Percentiles rank a stretch among this genome's conserved stretches.
These are phyloP conservation scores for Eubasilissa regina DNA, from an alignment of 1,140 invertebrate species.

Conservation along the genomic window DNA sequence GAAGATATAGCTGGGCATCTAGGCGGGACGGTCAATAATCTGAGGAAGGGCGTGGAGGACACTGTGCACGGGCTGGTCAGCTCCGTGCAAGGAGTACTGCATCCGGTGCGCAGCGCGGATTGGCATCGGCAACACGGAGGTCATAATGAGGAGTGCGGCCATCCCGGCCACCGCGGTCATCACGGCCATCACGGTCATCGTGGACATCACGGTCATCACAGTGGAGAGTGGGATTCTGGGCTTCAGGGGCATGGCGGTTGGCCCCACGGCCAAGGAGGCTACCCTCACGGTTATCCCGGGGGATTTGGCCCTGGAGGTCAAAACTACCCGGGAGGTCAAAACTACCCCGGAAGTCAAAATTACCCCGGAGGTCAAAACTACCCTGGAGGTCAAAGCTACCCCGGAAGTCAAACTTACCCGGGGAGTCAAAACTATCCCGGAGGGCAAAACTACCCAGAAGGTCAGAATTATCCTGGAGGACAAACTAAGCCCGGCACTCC, in stretches of 20 bases:
- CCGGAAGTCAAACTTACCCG: not conserved
- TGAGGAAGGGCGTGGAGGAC: constrained; percentile 15
- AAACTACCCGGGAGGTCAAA: not conserved
- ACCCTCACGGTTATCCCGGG: not conserved
- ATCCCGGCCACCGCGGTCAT: not conserved
- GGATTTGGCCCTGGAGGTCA: not conserved
- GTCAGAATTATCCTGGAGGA: not conserved
- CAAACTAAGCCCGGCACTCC: constrained; percentile 17
- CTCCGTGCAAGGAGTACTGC: not conserved
- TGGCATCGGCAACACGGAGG: constrained; percentile 1
- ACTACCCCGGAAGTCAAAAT: not conserved
- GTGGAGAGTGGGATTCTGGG: too few relatives aligned
- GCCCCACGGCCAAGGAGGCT: not conserved
- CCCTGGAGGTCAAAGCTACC: not conserved
- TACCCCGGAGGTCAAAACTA: not conserved
- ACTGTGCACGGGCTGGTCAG: constrained; percentile 9
- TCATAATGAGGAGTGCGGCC: constrained; percentile 2
- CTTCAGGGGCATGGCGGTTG: constrained; percentile 3
- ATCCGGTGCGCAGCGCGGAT: not conserved
- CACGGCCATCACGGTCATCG: not conserved
- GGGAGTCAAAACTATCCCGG: constrained; percentile 7
- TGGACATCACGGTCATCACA: not conserved
- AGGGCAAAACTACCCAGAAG: constrained; percentile 11
- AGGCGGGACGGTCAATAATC: constrained; percentile 30
- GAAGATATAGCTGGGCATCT: constrained; percentile 39